phyloP scores from a whole-genome alignment of 1,140 invertebrate species.

The Lepidurus apus region DNA sequence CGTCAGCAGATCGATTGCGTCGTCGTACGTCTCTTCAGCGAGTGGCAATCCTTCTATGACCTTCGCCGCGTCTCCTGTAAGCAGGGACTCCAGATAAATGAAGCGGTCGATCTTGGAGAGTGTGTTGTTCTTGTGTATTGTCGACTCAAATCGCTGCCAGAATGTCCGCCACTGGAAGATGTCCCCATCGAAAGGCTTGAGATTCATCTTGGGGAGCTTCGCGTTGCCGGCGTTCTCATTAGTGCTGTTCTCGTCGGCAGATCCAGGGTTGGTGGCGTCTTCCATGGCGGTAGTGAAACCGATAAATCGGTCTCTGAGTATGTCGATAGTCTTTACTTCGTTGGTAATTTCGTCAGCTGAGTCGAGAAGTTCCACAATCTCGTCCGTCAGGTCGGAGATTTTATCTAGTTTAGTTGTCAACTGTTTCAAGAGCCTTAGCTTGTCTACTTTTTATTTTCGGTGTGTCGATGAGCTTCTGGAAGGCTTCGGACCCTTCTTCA shows the following conservation, averaged over 20 bases:
- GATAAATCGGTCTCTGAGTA: not conserved
- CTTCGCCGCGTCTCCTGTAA: not conserved
- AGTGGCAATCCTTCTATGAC: not conserved
- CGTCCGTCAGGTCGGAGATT: not conserved
- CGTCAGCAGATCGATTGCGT: not conserved
- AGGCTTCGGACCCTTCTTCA: not conserved
- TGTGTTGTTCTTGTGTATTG: not conserved
- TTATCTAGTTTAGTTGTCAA: not conserved
- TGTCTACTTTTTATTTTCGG: not conserved
- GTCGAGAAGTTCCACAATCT: not conserved
- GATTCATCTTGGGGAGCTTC: constrained; percentile 16
- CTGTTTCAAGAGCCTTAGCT: not conserved
- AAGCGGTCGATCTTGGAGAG: not conserved
- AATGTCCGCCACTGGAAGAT: not conserved
- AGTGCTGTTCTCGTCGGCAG: not conserved
- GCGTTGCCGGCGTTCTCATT: not conserved
- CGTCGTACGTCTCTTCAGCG: not conserved
- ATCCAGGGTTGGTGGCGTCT: not conserved
- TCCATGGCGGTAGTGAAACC: not conserved
- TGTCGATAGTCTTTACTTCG: not conserved
- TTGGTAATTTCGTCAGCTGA: not conserved
- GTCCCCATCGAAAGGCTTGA: not conserved
- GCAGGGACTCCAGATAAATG: not conserved
- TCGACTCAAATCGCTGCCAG: not conserved
- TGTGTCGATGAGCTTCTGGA: not conserved